Conservation (phyloP, 1,140 invertebrate species). For the Caenorhabditis remanei region DNA sequence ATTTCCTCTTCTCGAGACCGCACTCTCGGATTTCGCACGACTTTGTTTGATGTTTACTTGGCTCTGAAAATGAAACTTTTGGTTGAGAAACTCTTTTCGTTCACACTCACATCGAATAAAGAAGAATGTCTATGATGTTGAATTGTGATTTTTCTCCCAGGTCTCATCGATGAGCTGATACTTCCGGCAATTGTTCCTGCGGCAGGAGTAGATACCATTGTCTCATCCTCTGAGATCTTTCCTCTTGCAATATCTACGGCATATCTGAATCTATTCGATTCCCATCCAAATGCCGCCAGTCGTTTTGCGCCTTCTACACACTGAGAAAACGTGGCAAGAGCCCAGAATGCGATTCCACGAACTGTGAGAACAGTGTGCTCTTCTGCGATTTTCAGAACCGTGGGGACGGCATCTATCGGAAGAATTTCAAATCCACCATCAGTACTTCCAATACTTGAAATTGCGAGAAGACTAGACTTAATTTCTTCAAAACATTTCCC, state of each 20-base stretch:
- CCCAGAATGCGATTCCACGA: conserved; percentile 66
- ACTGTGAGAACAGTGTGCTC: conserved; percentile 62
- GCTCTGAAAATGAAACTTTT: conserved; percentile 9
- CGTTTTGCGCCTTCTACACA: conserved; percentile 56
- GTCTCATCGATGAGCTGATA: neutral
- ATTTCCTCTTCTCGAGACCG: neutral
- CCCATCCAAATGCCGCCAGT: conserved; percentile 65
- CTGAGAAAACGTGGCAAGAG: conserved; percentile 59
- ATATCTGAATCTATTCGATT: conserved; percentile 59
- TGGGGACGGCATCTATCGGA: conserved; percentile 53
- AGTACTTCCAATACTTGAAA: conserved; percentile 56
- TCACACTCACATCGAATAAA: neutral
- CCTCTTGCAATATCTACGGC: conserved; percentile 58
- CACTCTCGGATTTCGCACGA: conserved; percentile 34
- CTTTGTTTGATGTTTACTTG: conserved; percentile 33
- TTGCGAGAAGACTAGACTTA: conserved; percentile 51
- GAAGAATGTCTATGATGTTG: conserved; percentile 28
- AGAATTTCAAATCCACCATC: conserved; percentile 57
- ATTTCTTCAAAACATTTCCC: conserved; percentile 39
- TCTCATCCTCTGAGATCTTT: conserved; percentile 1
- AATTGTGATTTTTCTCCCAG: neutral
- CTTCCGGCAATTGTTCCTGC: neutral
- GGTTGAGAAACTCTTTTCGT: too few species aligned
- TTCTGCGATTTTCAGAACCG: conserved; percentile 60
- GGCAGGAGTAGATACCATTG: neutral